Conservation (phyloP, 2,113 vertebrate genomes). For the Perccottus glenii region DNA sequence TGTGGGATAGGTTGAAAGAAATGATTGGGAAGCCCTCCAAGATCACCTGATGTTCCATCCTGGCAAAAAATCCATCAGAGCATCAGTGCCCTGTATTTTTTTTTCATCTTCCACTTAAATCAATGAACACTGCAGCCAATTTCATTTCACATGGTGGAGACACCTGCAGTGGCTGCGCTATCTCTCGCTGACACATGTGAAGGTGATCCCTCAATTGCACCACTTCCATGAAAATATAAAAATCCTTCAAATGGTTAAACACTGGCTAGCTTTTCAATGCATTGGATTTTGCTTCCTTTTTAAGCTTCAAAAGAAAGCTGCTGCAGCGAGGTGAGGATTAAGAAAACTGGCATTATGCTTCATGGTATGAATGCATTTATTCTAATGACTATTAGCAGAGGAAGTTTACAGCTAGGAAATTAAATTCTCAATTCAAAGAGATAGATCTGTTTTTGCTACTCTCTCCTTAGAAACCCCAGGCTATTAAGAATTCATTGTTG, state of each 20-base stretch:
- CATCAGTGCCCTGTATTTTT: slow-evolving; percentile 9
- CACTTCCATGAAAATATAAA: slow-evolving; percentile 52
- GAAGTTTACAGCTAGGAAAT: slow-evolving; percentile 44
- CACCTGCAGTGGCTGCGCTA: slow-evolving; percentile 52
- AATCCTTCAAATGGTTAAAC: slow-evolving; percentile 45
- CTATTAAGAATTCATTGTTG: slow-evolving; percentile 23
- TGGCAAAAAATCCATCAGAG: not conserved
- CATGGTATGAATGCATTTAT: slow-evolving; percentile 55
- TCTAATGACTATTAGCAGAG: slow-evolving; percentile 55
- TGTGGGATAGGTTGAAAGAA: slow-evolving; percentile 31
- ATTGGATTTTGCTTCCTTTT: slow-evolving; percentile 26
- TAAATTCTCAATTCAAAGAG: slow-evolving; percentile 23
- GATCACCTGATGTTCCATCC: slow-evolving; percentile 38
- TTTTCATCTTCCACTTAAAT: slow-evolving; percentile 39
- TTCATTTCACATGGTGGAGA: slow-evolving; percentile 41
- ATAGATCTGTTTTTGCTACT: slow-evolving; percentile 36
- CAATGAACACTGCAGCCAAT: slow-evolving; percentile 42
- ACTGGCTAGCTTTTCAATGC: slow-evolving; percentile 34
- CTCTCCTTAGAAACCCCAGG: slow-evolving; percentile 26
- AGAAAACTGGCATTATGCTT: slow-evolving; percentile 56
- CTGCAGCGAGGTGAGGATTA: slow-evolving; percentile 48
- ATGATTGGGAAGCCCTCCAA: slow-evolving; percentile 56
- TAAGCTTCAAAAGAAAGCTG: slow-evolving; percentile 55
- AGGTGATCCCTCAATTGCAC: slow-evolving; percentile 31
- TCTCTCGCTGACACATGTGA: slow-evolving; percentile 56